These are phyloP conservation scores for Charaxes varanes DNA, from an alignment of 1,140 invertebrate species.

Conservation along the genomic window DNA sequence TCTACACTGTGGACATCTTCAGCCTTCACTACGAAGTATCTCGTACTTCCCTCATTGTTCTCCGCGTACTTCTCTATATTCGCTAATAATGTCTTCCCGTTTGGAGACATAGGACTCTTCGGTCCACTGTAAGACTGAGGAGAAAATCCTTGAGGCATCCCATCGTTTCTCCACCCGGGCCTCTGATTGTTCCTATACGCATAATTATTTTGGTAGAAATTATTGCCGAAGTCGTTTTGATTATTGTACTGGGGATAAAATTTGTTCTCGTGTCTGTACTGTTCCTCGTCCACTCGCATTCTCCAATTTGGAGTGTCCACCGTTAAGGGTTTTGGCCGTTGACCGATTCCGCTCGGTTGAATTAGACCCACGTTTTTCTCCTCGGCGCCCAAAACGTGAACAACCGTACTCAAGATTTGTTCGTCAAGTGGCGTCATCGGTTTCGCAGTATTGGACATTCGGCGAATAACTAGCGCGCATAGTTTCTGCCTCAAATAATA, in stretches of 20 bases:
- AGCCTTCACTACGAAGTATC: conserved; percentile 62
- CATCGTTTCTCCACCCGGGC: conserved; percentile 32
- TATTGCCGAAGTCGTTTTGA: conserved; percentile 32
- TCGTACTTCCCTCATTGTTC: conserved; percentile 29
- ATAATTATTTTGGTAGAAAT: conserved; percentile 38
- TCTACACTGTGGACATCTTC: conserved; percentile 56
- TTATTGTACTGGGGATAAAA: conserved; percentile 36
- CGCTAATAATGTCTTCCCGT: conserved; percentile 50
- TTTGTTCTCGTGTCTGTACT: conserved; percentile 37
- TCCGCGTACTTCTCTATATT: conserved; percentile 61
- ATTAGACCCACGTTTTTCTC: conserved; percentile 82
- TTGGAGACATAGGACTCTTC: conserved; percentile 50
- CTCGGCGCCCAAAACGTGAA: conserved; percentile 81
- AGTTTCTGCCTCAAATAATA: conserved; percentile 86
- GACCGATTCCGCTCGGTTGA: conserved; percentile 85
- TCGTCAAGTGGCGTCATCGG: conserved; percentile 81
- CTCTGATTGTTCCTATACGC: conserved; percentile 39
- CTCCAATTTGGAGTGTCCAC: conserved; percentile 64
- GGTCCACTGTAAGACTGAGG: conserved; percentile 37
- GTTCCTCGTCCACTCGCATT: conserved; percentile 35
- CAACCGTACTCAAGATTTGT: conserved; percentile 80
- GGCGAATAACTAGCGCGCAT: conserved; percentile 82
- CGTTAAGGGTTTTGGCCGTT: conserved; percentile 81
- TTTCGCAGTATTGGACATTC: conserved; percentile 83
- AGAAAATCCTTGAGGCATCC: conserved; percentile 36